Conservation (phyloP, 2,113 vertebrate genomes). For the Engraulis encrasicolus region DNA sequence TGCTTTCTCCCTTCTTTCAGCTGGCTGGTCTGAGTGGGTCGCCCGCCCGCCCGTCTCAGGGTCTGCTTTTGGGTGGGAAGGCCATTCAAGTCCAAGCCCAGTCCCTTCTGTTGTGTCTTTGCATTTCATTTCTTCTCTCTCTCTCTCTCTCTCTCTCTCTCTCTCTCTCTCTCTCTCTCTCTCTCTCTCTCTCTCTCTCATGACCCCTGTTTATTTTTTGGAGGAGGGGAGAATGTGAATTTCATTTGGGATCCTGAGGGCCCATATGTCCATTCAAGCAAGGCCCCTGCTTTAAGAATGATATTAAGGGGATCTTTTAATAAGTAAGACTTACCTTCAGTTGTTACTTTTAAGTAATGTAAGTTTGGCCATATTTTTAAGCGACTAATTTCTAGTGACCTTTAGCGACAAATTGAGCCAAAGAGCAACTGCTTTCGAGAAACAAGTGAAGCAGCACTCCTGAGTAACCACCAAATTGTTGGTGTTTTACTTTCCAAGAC, state of each 20-base stretch:
- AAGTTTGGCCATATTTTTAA: no score
- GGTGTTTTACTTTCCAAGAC: no score
- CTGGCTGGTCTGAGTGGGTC: conserved; percentile 29
- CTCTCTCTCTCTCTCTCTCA: conserved; percentile 10
- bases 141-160: no score
- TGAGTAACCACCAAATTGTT: no score
- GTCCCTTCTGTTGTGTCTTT: conserved; percentile 52
- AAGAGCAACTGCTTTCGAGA: no score
- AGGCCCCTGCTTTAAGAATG: neutral
- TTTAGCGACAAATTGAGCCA: no score
- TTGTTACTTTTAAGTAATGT: no score
- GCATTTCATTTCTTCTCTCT: no score
- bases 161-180: no score
- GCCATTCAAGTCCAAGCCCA: conserved; percentile 3
- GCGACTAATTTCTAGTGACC: no score
- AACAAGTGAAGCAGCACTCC: no score
- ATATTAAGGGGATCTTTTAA: neutral
- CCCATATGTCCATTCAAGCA: neutral
- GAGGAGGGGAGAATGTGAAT: conserved; percentile 11
- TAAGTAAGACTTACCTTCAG: conserved; percentile 1
- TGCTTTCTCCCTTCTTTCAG: conserved; percentile 26
- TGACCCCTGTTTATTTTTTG: conserved; percentile 40
- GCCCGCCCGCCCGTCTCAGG: no score
- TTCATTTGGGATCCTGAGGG: neutral
- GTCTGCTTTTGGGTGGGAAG: neutral